These are phyloP conservation scores for Lepisosteus osseus DNA, from an alignment of 2,113 vertebrate species.

Conservation along the genomic window DNA sequence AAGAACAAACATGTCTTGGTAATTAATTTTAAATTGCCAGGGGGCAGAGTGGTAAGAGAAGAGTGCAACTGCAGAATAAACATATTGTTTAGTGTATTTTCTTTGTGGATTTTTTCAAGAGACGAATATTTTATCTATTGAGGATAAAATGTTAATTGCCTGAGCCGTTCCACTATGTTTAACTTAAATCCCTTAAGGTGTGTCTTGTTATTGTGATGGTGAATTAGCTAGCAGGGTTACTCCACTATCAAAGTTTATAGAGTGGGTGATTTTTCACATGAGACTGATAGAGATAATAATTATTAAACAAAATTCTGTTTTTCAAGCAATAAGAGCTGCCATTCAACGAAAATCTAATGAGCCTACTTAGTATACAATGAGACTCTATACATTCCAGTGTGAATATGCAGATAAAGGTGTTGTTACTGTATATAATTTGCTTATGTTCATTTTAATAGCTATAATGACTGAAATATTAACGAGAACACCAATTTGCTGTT, in stretches of 20 bases:
- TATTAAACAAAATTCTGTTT: slow-evolving; percentile 4
- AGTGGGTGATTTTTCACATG: slow-evolving; percentile 10
- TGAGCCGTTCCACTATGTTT: neutral
- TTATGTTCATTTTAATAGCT: neutral
- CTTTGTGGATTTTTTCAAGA: neutral
- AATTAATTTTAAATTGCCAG: slow-evolving; percentile 59
- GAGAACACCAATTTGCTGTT: neutral
- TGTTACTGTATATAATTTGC: too few relatives aligned
- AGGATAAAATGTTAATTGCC: neutral
- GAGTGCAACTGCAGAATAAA: slow-evolving; percentile 44
- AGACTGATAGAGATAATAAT: slow-evolving; percentile 16
- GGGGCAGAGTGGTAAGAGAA: slow-evolving; percentile 47
- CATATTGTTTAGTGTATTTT: neutral
- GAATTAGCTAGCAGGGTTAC: neutral
- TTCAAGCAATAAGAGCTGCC: neutral
- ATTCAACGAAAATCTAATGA: neutral
- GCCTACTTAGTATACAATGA: neutral
- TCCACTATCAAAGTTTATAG: slow-evolving; percentile 3
- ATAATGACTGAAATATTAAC: slow-evolving; percentile 1
- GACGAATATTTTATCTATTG: neutral
- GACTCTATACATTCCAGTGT: neutral
- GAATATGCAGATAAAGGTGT: too few relatives aligned
- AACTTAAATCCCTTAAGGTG: neutral
- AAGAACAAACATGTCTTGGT: slow-evolving; percentile 20
- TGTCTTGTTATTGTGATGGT: neutral